Base-by-base conservation (phyloP, 2,113 vertebrate genomes). In the Chaenogobius annularis region DNA sequence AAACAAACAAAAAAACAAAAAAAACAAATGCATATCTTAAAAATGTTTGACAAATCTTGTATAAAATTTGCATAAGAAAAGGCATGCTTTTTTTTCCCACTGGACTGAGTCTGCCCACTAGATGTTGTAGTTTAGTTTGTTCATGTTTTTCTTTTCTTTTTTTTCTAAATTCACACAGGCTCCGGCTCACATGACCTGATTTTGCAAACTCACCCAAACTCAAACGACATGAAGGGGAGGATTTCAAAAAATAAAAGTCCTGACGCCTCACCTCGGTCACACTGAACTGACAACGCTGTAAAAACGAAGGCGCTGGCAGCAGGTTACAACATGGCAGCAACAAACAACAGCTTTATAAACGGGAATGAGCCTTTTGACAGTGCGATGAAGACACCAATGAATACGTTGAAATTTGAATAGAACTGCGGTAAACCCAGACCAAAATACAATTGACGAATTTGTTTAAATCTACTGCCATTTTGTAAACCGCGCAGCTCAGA, bases 41-140 rank as follows among this genome's bases (percentile, higher is more conserved):
- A 91, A 92, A 88, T 79, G 20, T 44, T 86, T 62, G 66, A 91
- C 83, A 89, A 87, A 85, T 81, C 71, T 77, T 43, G 80, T 91
- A 87, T 90, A 89, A 92, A 90, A 80, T 81, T 94, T 94, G 93
- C 92, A 93, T 93, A 94, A 94, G 85, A 90, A 59, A 59, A 85
- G 89, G 87, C 88, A 89, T 90, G 90, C 78, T 68, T 54, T 85
- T 61, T 59, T n/a, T n/a, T n/a, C 75, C 50, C 74, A 73, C 82
- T 61, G 43, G 63, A 75, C 72, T n/a, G 70, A 86, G 61, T 79
- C 77, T 52, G 75, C 69, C 77, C 70, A 66, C 65, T 77, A 66
- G 72, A 59, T 59, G 63, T 70, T 74, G 81, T 80, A 70, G 74
- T 55, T 67, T 68, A 13, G 65, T 87, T 88, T 86, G 85, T 80